Base-by-base conservation (phyloP, 2,113 vertebrate species). In the Salminus brasiliensis region DNA sequence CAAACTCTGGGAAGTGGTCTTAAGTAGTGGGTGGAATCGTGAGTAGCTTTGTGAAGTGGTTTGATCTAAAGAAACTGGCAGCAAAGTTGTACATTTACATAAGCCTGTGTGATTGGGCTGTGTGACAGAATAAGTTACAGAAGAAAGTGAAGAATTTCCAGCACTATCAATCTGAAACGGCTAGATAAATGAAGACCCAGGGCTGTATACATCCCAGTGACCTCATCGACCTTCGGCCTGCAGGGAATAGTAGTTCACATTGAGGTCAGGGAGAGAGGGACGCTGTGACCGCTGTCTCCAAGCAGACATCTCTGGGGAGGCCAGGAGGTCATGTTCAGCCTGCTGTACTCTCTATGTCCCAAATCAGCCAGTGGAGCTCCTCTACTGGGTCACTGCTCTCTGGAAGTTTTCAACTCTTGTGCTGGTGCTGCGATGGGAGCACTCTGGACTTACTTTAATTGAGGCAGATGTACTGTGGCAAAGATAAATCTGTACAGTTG, bases 291-390 rank as follows among this genome's bases (percentile, higher is more conserved):
- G 15, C 27, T 69, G 43, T 43, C 45, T 72, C 30, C 52, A 68
- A 7, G 16, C 49, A 18, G 63, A 32, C 57, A 45, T 32, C 43
- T 69, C 67, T 5, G 23, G 18, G 34, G 36, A 76, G 60, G 39
- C 23, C 52, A 25, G 72, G 53, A 74, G 74, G 83, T 70, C 70
- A 70, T 27, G 41, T 25, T 36, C 72, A 34, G 29, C 69, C 39
- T 75, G 63, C 70, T 68, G 45, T 30, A 45, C n/a, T 74, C 57
- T 68, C 36, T 59, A 71, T 74, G 70, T 65, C 52, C 39, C 76
- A 59, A 36, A 68, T 82, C 60, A 67, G 66, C 66, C 63, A 66
- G 25, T 70, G 53, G 39, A 41, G 41, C 75, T 45, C 16, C 59
- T 59, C 65, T 78, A 15, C 63, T 45, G 60, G 27, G 77, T 63